Evolutionary conservation across 64 coral and sea anemone genomes (phyloP), one percentile per base, ranked within the genome.

Genomic region (Stichodactyla helianthus): DNA sequence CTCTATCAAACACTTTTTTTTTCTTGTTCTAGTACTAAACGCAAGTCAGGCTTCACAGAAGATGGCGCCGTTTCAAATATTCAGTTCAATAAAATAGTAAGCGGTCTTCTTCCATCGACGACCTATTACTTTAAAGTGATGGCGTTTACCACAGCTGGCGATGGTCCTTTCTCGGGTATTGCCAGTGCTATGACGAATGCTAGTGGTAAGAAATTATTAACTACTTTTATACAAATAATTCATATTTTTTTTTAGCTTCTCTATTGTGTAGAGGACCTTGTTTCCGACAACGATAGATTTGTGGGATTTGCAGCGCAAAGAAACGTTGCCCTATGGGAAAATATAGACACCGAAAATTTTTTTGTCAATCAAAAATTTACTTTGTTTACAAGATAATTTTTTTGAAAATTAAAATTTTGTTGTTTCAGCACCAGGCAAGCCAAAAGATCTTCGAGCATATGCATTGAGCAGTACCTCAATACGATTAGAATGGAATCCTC

Each of bases 81-180:
- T 15, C 68, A 74, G 26, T 74, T 74, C 26, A 74, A 23, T 31
- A 27, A 31, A 74, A 1, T 5, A 67, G 60, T 91, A 18, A 53
- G 0, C 23, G 71, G 54, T 0, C 78, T 91, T 7, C 55, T 54
- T 22, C 85, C 85, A 77, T 84, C 84, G 18, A 91, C 90, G 0
- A 87, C 59, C 0, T 91, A 91, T 50, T 87, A 91, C 90, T 74
- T 91, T 50, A 91, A 91, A 79, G 90, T 91, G 15, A 25, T 52
- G 31, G 77, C 90, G 12, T 68, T 16, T 8, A 55, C 89, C 10
- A n/a, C 23, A 17, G 50, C 7, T 6, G 31, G 59, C 18, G 90
- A 87, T 51, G 61, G 88, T 10, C 80, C 84, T 55, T 82, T 91
- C 59, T 91, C 90, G 55, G 57, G 83, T 64, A 7, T 91, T 55